Base-by-base conservation (phyloP, 1,140 invertebrate genomes). In the Drosophila saltans region DNA sequence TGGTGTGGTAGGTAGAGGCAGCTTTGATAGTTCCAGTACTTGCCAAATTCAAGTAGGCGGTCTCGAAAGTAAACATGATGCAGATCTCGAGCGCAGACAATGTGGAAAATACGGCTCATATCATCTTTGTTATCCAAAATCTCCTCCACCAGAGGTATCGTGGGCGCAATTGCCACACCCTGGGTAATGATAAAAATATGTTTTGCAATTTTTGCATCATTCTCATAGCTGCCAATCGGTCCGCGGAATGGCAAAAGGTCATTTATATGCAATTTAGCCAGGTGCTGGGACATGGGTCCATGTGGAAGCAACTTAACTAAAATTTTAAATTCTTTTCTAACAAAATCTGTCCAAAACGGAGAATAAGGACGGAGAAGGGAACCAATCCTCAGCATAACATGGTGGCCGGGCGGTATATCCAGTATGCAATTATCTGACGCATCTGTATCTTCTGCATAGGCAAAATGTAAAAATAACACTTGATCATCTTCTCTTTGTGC, bases 111-210 rank as follows among this genome's bases (percentile, higher is more conserved):
- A 45, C 77, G 69, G 62, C 73, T 90, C 66, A 91, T 78, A 57
- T 92, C 91, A 9, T 91, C 85, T 48, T 92, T 89, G 66, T 92
- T 81, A 8, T 91, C 65, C n/a, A 92, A 56, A 39, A 92, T 85
- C 5, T 75, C 48, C 1, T 70, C 56, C 6, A 92, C 66, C 24
- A 92, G 60, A 0, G 80, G 78, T 59, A 91, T 16, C 8, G 86
- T 85, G 40, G 91, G 77, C 1, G 91, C 91, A 66, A 92, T 83
- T 5, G 85, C 91, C 24, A 92, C 91, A 0, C 91, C 91, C 40
- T 92, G 90, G 36, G 73, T 62, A 41, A 92, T 71, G 7, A 92
- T 77, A 1, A 64, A 79, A 30, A 84, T 66, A 11, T 39, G 68
- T 59, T 79, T 91, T 39, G 43, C 16, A 10, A 26, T 48, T 26